Conservation (phyloP, 2,113 vertebrate species). For the Cyprinodon variegatus region DNA sequence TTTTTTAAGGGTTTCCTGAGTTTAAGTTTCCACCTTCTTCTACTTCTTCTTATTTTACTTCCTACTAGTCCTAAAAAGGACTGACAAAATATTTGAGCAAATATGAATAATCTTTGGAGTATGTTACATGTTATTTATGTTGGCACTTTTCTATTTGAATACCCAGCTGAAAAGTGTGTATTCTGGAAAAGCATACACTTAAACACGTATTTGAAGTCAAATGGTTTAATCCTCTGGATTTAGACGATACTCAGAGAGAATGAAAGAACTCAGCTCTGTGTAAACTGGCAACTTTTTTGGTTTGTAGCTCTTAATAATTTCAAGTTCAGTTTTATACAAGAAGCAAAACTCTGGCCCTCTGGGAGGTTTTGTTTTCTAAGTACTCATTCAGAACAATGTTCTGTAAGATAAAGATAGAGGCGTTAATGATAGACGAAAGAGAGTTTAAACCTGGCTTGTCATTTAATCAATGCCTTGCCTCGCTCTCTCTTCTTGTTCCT, state of each 20-base stretch:
- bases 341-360: conserved; percentile 11
- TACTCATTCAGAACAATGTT: conserved; percentile 47
- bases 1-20: conserved; percentile 42
- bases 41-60: neutral
- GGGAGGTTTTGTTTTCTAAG: conserved; percentile 18
- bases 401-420: conserved; percentile 30
- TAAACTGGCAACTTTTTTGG: conserved; percentile 27
- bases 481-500: conserved; percentile 81
- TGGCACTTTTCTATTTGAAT: conserved; percentile 49
- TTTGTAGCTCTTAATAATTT: conserved; percentile 45
- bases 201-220: conserved; percentile 46
- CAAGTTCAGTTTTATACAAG: conserved; percentile 27
- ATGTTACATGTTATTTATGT: conserved; percentile 55
- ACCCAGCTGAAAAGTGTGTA: conserved; percentile 44
- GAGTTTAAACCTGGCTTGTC: conserved; percentile 49
- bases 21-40: conserved; percentile 9
- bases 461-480: conserved; percentile 84
- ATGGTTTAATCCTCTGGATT: conserved; percentile 43
- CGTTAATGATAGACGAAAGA: conserved; percentile 27
- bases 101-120: neutral
- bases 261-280: conserved; percentile 1
- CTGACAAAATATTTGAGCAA: no score
- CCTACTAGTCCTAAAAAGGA: no score
- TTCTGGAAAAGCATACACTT: conserved; percentile 26
- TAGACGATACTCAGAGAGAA: conserved; percentile 18